phyloP scores from a whole-genome alignment of 2,797 vertebrate genomes.

The Micromesistius poutassou region DNA sequence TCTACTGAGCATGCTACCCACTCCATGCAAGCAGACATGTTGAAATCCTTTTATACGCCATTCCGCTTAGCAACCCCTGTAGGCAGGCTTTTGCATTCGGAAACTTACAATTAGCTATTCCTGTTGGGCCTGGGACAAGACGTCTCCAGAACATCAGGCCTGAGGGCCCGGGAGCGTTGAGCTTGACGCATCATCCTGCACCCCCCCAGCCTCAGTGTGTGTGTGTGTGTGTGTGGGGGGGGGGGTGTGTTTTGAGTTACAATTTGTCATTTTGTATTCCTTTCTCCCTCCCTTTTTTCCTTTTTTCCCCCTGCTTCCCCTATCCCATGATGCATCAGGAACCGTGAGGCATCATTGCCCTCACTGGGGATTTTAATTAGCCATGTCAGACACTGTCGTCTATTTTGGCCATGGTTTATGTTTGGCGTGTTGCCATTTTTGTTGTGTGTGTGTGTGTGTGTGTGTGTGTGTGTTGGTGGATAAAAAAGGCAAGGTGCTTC shows the following conservation, averaged over 20 bases:
- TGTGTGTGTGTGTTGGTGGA: constrained; percentile 17
- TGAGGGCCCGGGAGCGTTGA: constrained; percentile 40
- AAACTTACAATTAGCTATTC: constrained; percentile 77
- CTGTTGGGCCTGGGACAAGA: constrained; percentile 68
- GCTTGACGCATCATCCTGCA: not conserved
- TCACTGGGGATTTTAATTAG: not conserved
- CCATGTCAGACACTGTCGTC: constrained; percentile 16
- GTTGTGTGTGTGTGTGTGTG: not conserved
- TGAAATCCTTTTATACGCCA: constrained; percentile 67
- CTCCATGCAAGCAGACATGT: constrained; percentile 55
- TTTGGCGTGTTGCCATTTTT: not conserved
- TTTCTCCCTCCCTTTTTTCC: not conserved
- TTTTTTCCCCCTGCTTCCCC: not conserved
- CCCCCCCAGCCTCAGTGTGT: not conserved
- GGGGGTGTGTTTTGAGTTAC: not conserved
- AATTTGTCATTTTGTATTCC: constrained; percentile 2
- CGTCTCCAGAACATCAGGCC: constrained; percentile 64
- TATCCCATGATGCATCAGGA: not conserved
- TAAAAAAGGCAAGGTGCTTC: constrained; percentile 42
- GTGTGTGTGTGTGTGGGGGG: no score
- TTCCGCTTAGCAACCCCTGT: constrained; percentile 66
- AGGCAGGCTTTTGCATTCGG: constrained; percentile 72
- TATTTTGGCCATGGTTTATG: constrained; percentile 42
- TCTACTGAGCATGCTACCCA: constrained; percentile 51
- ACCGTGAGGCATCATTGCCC: constrained; percentile 23